Conservation (phyloP, 2,888 invertebrate species). For the Plagiodera versicolora region DNA sequence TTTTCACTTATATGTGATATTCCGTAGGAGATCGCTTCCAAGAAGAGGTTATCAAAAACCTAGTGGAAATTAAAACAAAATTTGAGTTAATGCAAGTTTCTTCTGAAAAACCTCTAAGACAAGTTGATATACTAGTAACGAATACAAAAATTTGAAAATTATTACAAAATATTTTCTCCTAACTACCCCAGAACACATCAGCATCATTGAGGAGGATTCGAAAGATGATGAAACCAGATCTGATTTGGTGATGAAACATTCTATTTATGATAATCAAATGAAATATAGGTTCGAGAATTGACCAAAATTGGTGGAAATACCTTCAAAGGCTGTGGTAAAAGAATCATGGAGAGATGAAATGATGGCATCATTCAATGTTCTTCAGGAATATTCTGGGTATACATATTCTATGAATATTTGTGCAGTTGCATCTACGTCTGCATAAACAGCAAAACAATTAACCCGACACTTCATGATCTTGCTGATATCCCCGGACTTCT, state of each 20-base stretch:
- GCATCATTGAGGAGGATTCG: not conserved
- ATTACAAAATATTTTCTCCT: not conserved
- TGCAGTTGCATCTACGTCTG: too few relatives aligned
- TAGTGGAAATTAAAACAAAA: not conserved
- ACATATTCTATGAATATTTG: too few relatives aligned
- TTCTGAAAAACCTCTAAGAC: not conserved
- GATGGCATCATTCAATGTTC: too few relatives aligned
- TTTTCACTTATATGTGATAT: not conserved
- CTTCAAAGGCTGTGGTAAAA: constrained; percentile 1
- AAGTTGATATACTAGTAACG: not conserved
- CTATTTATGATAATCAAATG: not conserved
- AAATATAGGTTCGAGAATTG: not conserved
- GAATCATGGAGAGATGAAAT: not conserved
- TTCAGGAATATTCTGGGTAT: too few relatives aligned
- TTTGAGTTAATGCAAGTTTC: not conserved
- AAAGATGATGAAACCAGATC: not conserved
- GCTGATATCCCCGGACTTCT: too few relatives aligned
- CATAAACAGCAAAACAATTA: too few relatives aligned
- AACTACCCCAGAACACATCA: not conserved
- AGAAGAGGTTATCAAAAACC: not conserved
- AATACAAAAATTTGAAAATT: not conserved
- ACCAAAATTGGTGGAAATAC: constrained; percentile 4
- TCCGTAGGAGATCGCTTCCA: not conserved
- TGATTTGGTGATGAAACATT: not conserved
- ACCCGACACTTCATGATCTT: too few relatives aligned